Percentiles rank a stretch among this genome's conserved stretches.
These are phyloP conservation scores for Laspeyria flexula DNA, from an alignment of 2,888 invertebrate species.

Conservation along the genomic window DNA sequence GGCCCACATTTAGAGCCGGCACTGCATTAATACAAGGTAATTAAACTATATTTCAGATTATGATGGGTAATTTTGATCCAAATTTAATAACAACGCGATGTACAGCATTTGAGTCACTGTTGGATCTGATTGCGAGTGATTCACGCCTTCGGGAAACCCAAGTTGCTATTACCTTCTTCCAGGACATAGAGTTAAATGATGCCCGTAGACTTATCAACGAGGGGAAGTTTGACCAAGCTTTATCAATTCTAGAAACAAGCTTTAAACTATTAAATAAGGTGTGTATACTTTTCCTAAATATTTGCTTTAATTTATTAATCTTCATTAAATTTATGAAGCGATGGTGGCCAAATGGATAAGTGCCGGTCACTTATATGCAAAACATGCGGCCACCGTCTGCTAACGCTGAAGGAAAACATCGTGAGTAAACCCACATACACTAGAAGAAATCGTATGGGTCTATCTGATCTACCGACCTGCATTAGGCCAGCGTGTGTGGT, in stretches of 20 bases:
- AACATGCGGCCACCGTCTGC: too few species aligned
- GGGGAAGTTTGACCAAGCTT: constrained; percentile 87
- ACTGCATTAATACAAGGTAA: not conserved
- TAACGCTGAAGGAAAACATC: too few species aligned
- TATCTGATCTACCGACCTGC: too few species aligned
- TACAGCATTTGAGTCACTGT: constrained; percentile 87
- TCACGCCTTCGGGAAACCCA: constrained; percentile 85
- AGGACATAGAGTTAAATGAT: constrained; percentile 87
- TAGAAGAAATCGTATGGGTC: too few species aligned
- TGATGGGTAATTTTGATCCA: constrained; percentile 90
- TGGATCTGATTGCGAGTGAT: constrained; percentile 85
- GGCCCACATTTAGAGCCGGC: too few species aligned
- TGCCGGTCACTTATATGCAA: too few species aligned
- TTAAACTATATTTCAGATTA: constrained; percentile 68
- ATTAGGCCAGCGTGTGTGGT: too few species aligned
- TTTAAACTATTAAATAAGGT: constrained; percentile 88
- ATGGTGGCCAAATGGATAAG: too few species aligned
- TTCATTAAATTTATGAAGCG: too few species aligned
- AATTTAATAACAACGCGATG: constrained; percentile 88
- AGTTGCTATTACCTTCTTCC: constrained; percentile 87
- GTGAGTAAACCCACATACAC: too few species aligned
- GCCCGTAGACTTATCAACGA: constrained; percentile 87
- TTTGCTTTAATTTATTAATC: too few species aligned
- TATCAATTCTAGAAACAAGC: constrained; percentile 88
- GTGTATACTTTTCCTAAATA: too few species aligned